Conservation (phyloP, 2,113 vertebrate genomes). For the Myotis lucifugus region DNA sequence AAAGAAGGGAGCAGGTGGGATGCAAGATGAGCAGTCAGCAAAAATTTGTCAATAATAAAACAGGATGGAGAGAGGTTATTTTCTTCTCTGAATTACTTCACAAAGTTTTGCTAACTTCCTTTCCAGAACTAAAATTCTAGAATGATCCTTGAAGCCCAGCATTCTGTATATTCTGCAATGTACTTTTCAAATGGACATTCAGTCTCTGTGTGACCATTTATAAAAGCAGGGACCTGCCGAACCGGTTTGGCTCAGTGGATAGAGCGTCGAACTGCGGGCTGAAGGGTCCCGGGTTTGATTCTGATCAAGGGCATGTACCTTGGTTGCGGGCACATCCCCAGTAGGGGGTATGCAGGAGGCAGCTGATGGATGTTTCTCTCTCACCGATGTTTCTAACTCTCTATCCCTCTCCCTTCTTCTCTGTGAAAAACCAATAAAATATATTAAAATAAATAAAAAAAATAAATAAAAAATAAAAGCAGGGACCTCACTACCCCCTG, state of each 20-base stretch:
- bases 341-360: too few relatives aligned
- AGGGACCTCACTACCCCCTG: not conserved
- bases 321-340: too few relatives aligned
- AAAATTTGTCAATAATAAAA: conserved; percentile 16
- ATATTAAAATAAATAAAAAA: too few relatives aligned
- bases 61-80: not conserved
- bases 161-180: not conserved
- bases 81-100: not conserved
- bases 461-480: not conserved
- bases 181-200: not conserved
- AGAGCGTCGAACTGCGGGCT: too few relatives aligned
- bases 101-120: conserved; percentile 19
- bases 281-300: too few relatives aligned
- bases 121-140: conserved; percentile 32
- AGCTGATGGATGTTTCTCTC: too few relatives aligned
- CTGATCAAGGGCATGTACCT: too few relatives aligned
- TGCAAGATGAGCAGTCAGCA: not conserved
- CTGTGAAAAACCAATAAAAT: too few relatives aligned
- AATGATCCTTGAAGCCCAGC: not conserved
- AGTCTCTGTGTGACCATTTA: not conserved
- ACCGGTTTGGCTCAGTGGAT: too few relatives aligned
- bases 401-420: too few relatives aligned
- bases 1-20: not conserved
- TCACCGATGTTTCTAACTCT: too few relatives aligned
- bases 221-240: not conserved